Percentiles rank a stretch among this genome's conserved stretches.
Evolutionary conservation across 2,888 invertebrate species (phyloP).

Genomic region (Himalopsyche anomala): DNA sequence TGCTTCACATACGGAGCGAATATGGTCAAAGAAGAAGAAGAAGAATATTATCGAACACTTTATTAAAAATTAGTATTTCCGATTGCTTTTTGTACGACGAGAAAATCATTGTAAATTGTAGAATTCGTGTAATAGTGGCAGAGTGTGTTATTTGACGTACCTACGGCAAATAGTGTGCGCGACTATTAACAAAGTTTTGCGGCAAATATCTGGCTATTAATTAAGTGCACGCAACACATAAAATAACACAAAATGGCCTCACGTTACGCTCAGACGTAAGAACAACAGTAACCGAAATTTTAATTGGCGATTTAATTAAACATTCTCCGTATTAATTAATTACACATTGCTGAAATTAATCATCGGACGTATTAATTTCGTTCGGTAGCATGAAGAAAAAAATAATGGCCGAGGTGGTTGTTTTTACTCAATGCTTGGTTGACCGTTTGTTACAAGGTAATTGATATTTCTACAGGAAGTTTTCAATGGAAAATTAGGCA

Average conservation of each 20-base stretch:
- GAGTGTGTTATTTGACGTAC: conserved; percentile 50
- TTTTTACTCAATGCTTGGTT: conserved; percentile 24
- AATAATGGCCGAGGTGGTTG: background rate
- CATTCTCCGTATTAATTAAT: conserved; percentile 60
- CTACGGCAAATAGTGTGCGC: conserved; percentile 41
- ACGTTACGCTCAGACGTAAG: conserved; percentile 35
- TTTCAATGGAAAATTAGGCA: conserved; percentile 4
- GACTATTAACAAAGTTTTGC: conserved; percentile 61
- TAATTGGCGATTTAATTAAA: conserved; percentile 62
- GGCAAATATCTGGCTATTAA: conserved; percentile 61
- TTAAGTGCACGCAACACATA: conserved; percentile 52
- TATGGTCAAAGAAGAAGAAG: no score
- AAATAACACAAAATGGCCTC: conserved; percentile 31
- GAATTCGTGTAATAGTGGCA: no score
- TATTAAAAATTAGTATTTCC: no score
- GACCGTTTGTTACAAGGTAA: conserved; percentile 10
- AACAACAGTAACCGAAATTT: conserved; percentile 62
- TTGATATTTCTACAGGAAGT: conserved; percentile 1
- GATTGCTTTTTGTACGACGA: no score
- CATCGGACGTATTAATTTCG: conserved; percentile 39
- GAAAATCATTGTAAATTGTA: no score
- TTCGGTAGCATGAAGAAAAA: conserved; percentile 33
- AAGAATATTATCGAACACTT: no score
- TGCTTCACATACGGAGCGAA: no score
- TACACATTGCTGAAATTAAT: conserved; percentile 26